These are phyloP conservation scores for Clarias fuscus DNA, from an alignment of 2,797 vertebrate species.

Conservation along the genomic window DNA sequence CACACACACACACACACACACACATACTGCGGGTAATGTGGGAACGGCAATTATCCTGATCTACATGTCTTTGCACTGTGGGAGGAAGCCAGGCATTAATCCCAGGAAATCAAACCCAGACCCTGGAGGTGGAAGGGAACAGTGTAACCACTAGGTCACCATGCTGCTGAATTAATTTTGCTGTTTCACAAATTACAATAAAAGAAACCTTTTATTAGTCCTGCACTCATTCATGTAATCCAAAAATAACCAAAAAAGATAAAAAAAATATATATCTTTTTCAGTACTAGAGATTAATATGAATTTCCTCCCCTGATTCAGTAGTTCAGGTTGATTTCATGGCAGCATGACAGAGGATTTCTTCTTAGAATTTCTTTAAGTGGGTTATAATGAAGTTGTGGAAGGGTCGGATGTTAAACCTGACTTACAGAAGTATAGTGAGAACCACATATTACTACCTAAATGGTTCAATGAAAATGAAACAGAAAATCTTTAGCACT, in stretches of 20 bases:
- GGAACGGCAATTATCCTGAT: no score
- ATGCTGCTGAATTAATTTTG: neutral
- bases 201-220: constrained; percentile 24
- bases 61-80: no score
- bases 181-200: constrained; percentile 18
- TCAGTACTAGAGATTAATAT: constrained; percentile 25
- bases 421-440: constrained; percentile 36
- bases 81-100: no score
- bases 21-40: no score
- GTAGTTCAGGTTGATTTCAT: constrained; percentile 47
- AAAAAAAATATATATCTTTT: constrained; percentile 18
- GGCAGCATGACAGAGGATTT: constrained; percentile 21
- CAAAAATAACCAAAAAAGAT: neutral
- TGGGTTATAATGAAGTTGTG: constrained; percentile 51
- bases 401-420: constrained; percentile 37
- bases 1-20: no score
- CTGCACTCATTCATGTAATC: constrained; percentile 15
- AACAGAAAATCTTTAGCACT: neutral
- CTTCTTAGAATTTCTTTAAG: constrained; percentile 39
- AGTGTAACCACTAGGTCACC: no score
- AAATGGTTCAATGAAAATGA: constrained; percentile 27
- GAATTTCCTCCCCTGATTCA: constrained; percentile 31
- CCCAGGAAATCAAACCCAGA: no score
- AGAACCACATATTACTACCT: neutral
- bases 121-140: no score